phyloP scores from a whole-genome alignment of 2,888 invertebrate species.

The Laspeyria flexula region DNA sequence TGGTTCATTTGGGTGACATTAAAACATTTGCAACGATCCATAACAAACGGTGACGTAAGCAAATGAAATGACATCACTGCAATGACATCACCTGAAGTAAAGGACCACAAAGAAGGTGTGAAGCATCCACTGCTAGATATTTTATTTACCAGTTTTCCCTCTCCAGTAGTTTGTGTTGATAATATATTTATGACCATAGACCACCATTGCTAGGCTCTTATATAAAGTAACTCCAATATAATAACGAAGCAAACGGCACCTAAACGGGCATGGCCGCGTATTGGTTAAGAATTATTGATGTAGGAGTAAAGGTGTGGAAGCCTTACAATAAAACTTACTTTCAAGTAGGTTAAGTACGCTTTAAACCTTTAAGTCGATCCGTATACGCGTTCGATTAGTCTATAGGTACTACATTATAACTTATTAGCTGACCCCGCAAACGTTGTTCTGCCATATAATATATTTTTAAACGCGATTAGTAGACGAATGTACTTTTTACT shows the following conservation, averaged over 20 bases:
- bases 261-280: conserved; percentile 5
- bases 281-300: conserved; percentile 39
- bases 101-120: conserved; percentile 13
- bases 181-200: conserved; percentile 8
- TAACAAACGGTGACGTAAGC: conserved; percentile 43
- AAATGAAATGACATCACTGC: conserved; percentile 53
- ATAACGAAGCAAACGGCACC: background rate
- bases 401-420: conserved; percentile 4
- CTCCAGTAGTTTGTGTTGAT: conserved; percentile 9
- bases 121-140: no score
- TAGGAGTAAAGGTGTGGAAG: conserved; percentile 60
- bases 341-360: conserved; percentile 67
- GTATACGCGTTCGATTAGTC: conserved; percentile 41
- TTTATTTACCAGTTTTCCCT: no score
- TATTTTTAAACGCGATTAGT: no score
- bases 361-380: conserved; percentile 60
- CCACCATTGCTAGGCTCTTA: background rate
- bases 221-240: background rate
- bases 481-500: no score
- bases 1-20: conserved; percentile 8
- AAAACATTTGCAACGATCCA: conserved; percentile 21
- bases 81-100: conserved; percentile 53
- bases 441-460: no score
- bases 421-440: no score
- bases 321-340: conserved; percentile 58